Evolutionary conservation across 2,888 invertebrate genomes (phyloP).

Genomic region (Crepidodera aurea): DNA sequence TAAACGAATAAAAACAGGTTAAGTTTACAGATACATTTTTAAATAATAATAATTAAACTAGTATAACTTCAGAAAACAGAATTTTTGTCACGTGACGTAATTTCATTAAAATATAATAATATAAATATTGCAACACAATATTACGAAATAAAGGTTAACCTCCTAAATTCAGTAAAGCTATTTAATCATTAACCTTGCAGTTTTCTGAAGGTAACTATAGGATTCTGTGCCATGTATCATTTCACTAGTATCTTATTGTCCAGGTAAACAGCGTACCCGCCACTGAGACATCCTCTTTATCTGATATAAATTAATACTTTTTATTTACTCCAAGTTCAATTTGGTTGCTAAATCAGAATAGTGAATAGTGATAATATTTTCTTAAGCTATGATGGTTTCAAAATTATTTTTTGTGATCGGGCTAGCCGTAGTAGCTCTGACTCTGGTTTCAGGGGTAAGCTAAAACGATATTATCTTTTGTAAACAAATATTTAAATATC

Average conservation of each 20-base stretch:
- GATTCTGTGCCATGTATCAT: neutral
- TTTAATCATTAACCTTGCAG: neutral
- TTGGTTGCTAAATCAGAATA: constrained; percentile 16
- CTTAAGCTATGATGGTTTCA: neutral
- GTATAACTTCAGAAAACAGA: too few species aligned
- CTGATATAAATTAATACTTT: constrained; percentile 33
- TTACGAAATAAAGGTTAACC: neutral
- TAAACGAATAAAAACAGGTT: too few species aligned
- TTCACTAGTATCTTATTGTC: too few species aligned
- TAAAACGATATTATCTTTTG: too few species aligned
- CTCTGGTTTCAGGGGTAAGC: constrained; percentile 39
- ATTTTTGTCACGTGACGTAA: too few species aligned
- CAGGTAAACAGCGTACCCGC: constrained; percentile 13
- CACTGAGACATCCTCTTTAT: constrained; percentile 23
- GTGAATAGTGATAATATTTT: constrained; percentile 13
- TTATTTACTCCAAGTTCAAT: constrained; percentile 20
- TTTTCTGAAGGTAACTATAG: neutral
- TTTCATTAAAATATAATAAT: too few species aligned
- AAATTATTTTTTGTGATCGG: constrained; percentile 33
- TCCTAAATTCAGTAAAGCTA: neutral
- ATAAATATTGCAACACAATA: too few species aligned
- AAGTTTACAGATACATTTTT: too few species aligned
- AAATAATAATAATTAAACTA: too few species aligned
- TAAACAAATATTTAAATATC: too few species aligned
- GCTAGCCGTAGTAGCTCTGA: constrained; percentile 29